A percentile compares a stretch with the other conserved stretches of the same genome.
These are phyloP conservation scores for Caenorhabditis becei DNA, from an alignment of 2,888 invertebrate species.

Conservation along the genomic window DNA sequence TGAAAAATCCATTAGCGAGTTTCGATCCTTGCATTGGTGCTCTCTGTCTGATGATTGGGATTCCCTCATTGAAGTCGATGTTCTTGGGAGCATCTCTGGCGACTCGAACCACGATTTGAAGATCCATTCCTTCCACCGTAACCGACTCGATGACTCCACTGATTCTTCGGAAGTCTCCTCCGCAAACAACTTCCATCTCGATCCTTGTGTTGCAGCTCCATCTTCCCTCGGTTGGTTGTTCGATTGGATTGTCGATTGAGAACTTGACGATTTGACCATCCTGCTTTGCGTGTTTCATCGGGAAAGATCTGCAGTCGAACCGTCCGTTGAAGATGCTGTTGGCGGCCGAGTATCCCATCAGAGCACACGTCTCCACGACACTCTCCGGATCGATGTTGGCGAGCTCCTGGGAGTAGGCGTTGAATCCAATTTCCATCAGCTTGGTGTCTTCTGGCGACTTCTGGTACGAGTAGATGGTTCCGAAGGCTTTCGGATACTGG, in stretches of 20 bases:
- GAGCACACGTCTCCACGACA: conserved; percentile 25
- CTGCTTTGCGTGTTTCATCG: neutral
- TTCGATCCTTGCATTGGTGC: neutral
- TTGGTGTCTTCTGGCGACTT: neutral
- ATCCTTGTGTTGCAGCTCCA: conserved; percentile 22
- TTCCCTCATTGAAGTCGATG: neutral
- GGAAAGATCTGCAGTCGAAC: conserved; percentile 21
- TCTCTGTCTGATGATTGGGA: neutral
- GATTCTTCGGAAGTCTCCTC: neutral
- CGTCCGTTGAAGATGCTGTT: conserved; percentile 4
- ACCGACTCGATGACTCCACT: conserved; percentile 17
- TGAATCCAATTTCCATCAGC: conserved; percentile 12
- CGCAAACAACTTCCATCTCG: too few species aligned
- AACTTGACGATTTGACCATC: conserved; percentile 1
- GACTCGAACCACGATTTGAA: conserved; percentile 13
- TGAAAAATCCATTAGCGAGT: neutral
- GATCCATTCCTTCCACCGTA: neutral
- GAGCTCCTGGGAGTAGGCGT: neutral
- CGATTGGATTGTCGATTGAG: conserved; percentile 11
- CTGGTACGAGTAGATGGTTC: conserved; percentile 6
- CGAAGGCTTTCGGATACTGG: conserved; percentile 27
- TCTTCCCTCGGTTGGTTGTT: conserved; percentile 5
- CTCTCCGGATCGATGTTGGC: neutral
- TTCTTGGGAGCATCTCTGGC: neutral
- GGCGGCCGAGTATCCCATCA: conserved; percentile 27